Evolutionary conservation across 2,113 vertebrate species (phyloP).

Genomic region (Clarias magur): DNA sequence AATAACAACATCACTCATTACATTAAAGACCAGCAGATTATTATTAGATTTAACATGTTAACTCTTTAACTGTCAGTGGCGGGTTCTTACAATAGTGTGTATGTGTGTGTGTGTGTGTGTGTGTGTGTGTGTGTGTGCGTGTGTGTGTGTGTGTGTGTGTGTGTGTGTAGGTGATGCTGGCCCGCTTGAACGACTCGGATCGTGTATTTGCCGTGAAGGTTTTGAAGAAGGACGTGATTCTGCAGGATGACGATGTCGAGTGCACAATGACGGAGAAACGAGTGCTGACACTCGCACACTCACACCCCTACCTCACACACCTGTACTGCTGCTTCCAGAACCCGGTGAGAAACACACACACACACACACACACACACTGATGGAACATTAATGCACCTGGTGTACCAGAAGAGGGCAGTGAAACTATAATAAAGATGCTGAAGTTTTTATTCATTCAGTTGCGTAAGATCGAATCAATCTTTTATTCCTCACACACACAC

Average conservation of each 20-base stretch:
- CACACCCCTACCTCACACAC: slow-evolving; percentile 95
- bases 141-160: slow-evolving; percentile 65
- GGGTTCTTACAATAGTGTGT: too few species aligned
- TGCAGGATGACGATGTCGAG: slow-evolving; percentile 96
- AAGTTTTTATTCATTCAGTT: neutral
- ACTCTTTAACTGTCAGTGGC: too few species aligned
- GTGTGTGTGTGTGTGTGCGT: slow-evolving; percentile 20
- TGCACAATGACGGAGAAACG: slow-evolving; percentile 98
- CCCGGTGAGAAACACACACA: slow-evolving; percentile 72
- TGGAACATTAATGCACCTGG: neutral
- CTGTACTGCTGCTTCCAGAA: slow-evolving; percentile 98
- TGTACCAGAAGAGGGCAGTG: slow-evolving; percentile 25
- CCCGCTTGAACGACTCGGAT: slow-evolving; percentile 80
- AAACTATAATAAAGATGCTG: neutral
- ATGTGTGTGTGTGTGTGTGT: too few species aligned
- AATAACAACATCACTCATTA: too few species aligned
- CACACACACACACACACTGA: slow-evolving; percentile 61
- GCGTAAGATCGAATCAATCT: slow-evolving; percentile 22
- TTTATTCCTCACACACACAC: slow-evolving; percentile 20
- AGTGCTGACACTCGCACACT: slow-evolving; percentile 86
- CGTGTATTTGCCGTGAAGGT: slow-evolving; percentile 93
- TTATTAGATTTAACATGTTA: too few species aligned
- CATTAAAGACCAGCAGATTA: too few species aligned
- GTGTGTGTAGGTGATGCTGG: slow-evolving; percentile 88
- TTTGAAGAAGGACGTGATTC: slow-evolving; percentile 95